Base-by-base conservation (phyloP, 1,140 invertebrate species). In the Heliconius hewitsoni region DNA sequence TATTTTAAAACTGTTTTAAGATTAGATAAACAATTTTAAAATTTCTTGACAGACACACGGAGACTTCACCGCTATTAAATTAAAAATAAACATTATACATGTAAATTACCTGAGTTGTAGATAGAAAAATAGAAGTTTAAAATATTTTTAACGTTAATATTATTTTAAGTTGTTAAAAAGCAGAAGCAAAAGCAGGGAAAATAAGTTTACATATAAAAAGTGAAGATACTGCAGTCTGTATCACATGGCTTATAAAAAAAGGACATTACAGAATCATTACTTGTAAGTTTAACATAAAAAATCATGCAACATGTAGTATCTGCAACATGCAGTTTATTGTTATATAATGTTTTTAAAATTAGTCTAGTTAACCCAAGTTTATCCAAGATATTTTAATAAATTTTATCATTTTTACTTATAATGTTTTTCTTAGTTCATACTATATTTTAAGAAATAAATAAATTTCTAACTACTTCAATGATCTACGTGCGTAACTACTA, bases 151-250 rank as follows among this genome's bases (percentile, higher is more conserved):
- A 46, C 0, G 42, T 46, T 46, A 46, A 46, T 16, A 66, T 16
- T 30, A 30, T 27, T 30, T 66, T 30, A 30, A 30, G 13, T 74
- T 57, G 1, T 66, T 81, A 78, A 81, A 50, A 81, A 90, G 87
- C 90, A 84, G 81, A 87, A 88, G 86, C 87, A 46, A 70, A 87
- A 90, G 88, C 89, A 80, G 86, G 87, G 87, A 90, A 87, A 82
- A 74, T 88, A 82, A 85, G 79, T 81, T 71, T 78, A 82, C 80
- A 79, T 81, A 75, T 80, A 83, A 70, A 81, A 60, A 81, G 80
- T 84, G 72, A 80, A 80, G 50, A 77, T 55, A 81, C 19, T 30
- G 75, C 78, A 81, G 76, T 79, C 70, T 73, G 71, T 39, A 79
- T 34, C 76, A 84, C 81, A 84, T 83, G 77, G 82, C 79, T 60